Conservation (phyloP, 2,888 invertebrate genomes). For the Cephus pygmeus region DNA sequence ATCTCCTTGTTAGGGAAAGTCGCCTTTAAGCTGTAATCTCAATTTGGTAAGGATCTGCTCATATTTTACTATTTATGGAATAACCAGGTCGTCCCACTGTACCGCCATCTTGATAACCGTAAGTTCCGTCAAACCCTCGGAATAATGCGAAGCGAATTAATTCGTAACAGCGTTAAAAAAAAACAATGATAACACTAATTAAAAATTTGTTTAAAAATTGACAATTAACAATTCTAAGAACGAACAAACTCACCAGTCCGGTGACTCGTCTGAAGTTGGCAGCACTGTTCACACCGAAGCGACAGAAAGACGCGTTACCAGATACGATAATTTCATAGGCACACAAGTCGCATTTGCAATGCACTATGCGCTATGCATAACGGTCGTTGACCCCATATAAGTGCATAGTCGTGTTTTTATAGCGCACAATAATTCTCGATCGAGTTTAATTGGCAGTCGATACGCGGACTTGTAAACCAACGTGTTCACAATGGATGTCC, state of each 20-base stretch:
- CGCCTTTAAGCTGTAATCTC: background rate
- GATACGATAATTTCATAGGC: background rate
- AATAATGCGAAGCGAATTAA: background rate
- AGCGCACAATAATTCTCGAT: conserved; percentile 34
- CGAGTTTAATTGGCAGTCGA: conserved; percentile 39
- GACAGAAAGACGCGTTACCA: background rate
- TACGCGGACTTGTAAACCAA: conserved; percentile 15
- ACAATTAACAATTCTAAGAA: background rate
- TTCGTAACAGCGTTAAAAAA: background rate
- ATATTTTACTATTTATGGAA: background rate
- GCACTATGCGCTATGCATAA: background rate
- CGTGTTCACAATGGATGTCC: conserved; percentile 13
- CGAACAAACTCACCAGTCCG: background rate
- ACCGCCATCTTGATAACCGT: background rate
- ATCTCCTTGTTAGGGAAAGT: background rate
- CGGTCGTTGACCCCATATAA: conserved; percentile 13
- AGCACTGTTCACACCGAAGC: background rate
- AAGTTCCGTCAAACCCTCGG: background rate
- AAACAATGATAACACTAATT: background rate
- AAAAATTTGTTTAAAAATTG: background rate
- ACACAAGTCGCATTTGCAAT: background rate
- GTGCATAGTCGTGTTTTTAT: conserved; percentile 12
- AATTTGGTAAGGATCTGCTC: background rate
- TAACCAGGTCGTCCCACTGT: background rate
- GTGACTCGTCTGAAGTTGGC: background rate